Percentiles rank a stretch among this genome's conserved stretches.
Evolutionary conservation across 2,113 vertebrate species (phyloP).

Genomic region (Micronycteris hirsuta): DNA sequence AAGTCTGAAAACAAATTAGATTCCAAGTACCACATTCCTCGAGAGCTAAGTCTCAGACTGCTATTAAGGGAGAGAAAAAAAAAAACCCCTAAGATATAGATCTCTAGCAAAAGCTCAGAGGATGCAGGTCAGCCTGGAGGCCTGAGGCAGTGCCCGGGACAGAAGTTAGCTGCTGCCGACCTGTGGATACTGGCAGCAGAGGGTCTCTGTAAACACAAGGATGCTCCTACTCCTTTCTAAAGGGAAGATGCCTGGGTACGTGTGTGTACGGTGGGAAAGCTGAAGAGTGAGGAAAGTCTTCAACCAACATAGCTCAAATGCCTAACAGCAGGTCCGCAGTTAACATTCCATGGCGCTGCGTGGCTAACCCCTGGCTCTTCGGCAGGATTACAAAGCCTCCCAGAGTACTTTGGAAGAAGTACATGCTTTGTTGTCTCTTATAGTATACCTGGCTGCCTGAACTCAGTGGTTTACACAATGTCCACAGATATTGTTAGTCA

Average conservation of each 20-base stretch:
- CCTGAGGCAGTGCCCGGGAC: not conserved
- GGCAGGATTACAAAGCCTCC: not conserved
- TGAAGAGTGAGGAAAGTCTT: not conserved
- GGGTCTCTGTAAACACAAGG: not conserved
- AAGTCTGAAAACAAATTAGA: slow-evolving; percentile 20
- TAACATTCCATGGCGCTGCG: not conserved
- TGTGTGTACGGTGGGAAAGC: not conserved
- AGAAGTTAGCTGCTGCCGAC: not conserved
- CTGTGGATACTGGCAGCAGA: not conserved
- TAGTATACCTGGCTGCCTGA: not conserved
- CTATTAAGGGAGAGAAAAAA: not conserved
- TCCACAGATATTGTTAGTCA: not conserved
- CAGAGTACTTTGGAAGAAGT: not conserved
- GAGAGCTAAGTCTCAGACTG: not conserved
- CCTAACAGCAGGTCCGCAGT: not conserved
- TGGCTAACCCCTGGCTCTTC: not conserved
- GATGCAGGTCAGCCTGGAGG: not conserved
- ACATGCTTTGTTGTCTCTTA: not conserved
- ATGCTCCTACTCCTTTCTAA: not conserved
- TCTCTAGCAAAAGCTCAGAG: not conserved
- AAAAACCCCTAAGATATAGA: not conserved
- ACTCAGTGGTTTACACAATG: not conserved
- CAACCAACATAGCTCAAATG: not conserved
- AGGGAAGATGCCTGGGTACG: not conserved
- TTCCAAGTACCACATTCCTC: not conserved